phyloP scores from a whole-genome alignment of 1,140 invertebrate genomes.

The Lordiphosa mommai region DNA sequence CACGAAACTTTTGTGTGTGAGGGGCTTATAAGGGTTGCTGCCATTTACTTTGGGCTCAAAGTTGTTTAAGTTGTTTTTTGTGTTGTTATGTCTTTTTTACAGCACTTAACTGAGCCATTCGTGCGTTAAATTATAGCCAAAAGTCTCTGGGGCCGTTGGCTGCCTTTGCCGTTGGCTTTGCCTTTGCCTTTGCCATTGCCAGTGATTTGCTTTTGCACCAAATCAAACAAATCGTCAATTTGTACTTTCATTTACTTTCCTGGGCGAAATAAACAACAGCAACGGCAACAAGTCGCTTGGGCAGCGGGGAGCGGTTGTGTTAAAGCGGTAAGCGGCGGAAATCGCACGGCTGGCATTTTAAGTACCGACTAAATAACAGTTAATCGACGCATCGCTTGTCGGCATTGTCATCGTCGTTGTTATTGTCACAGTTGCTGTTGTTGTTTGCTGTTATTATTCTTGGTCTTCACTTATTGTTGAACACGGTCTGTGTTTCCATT shows the following conservation, averaged over 20 bases:
- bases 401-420: constrained; percentile 29
- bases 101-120: constrained; percentile 65
- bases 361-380: constrained; percentile 70
- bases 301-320: neutral
- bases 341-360: constrained; percentile 71
- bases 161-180: constrained; percentile 4
- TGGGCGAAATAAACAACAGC: constrained; percentile 23
- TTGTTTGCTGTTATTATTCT: constrained; percentile 27
- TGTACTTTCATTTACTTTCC: constrained; percentile 75
- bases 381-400: constrained; percentile 65
- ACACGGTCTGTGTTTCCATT: constrained; percentile 46
- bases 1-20: constrained; percentile 47
- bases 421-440: constrained; percentile 35
- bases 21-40: constrained; percentile 50
- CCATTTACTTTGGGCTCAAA: constrained; percentile 33
- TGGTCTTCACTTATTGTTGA: constrained; percentile 34
- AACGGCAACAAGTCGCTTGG: too few species aligned
- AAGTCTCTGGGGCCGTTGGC: constrained; percentile 33
- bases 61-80: constrained; percentile 12
- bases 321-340: constrained; percentile 34
- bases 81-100: constrained; percentile 43
- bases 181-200: constrained; percentile 9
- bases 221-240: constrained; percentile 76
- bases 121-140: constrained; percentile 75
- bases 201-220: constrained; percentile 57